Base-by-base conservation (phyloP, 2,113 vertebrate genomes). In the Pyrgilauda ruficollis region DNA sequence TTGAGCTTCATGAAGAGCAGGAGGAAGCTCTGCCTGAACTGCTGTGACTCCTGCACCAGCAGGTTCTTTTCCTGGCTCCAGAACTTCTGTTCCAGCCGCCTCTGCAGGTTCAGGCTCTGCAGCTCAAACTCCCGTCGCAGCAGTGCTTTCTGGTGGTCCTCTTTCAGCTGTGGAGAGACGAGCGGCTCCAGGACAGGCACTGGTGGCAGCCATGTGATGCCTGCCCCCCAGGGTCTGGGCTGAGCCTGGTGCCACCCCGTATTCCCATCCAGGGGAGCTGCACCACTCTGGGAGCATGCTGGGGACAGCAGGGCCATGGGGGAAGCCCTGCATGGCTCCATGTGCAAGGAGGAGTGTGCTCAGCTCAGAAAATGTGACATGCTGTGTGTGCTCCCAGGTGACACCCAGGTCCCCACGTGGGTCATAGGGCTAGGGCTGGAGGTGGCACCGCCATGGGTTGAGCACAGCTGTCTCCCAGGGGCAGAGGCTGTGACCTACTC, bases 1-100 rank as follows among this genome's bases (percentile, higher is more conserved):
- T 99, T 98, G n/a, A 99, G 98, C 89, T 99, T 99, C 98, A 99
- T 99, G 97, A 99, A 99, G 96, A 99, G 98, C 92, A 99, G 97
- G 55, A 99, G 94, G 86, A 99, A 98, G 84, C 98, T 98, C 95
- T 99, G 99, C 96, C 99, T 99, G 94, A 99, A 99, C 95, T 99
- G 99, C 94, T 99, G 99, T 0, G 99, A 98, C 97, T 99, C 99
- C 94, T 99, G 99, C 43, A 99, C 98, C 96, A 99, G 97, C 81
- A 99, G 97, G 79, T 98, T 99, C 97, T 99, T 99, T 97, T 99
- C 99, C 96, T 99, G 99, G 96, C 98, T 98, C 99, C 99, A 99
- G 94, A 99, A 98, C 96, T 99, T 99, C 97, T 99, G 99, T 97
- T 99, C 99, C 85, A 99, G 98, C 20, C 99, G 97, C 19, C 98